Conservation (phyloP, 2,113 vertebrate species). For the Steatornis caripensis region DNA sequence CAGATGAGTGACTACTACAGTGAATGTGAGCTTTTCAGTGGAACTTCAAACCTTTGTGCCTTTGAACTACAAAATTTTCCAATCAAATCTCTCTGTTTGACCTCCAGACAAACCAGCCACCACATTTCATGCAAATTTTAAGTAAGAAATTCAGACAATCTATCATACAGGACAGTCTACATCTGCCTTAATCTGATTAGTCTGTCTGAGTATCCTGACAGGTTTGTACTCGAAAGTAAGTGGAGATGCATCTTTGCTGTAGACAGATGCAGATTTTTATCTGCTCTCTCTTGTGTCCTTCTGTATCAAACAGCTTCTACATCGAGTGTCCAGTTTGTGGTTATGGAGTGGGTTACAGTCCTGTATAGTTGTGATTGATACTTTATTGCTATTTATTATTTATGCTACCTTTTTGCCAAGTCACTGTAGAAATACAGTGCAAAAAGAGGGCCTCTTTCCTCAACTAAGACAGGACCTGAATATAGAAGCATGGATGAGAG, state of each 20-base stretch:
- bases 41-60: neutral
- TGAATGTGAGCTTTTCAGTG: neutral
- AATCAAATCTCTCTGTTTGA: neutral
- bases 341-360: neutral
- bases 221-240: neutral
- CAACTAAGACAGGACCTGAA: neutral
- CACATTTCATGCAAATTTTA: neutral
- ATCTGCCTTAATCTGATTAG: neutral
- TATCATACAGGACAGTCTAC: neutral
- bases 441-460: neutral
- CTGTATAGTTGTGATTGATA: neutral
- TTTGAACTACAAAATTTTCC: neutral
- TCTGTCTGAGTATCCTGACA: neutral
- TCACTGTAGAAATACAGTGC: neutral
- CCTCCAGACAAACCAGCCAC: neutral
- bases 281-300: neutral
- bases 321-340: neutral
- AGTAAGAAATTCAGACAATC: neutral
- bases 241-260: neutral
- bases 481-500: neutral
- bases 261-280: slow-evolving; percentile 6
- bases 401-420: neutral
- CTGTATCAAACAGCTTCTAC: neutral
- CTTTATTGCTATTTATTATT: neutral
- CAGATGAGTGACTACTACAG: neutral